A percentile compares a stretch with the other conserved stretches of the same genome.
Conservation (phyloP, 1,140 invertebrate genomes). For the Heterodera schachtii region DNA sequence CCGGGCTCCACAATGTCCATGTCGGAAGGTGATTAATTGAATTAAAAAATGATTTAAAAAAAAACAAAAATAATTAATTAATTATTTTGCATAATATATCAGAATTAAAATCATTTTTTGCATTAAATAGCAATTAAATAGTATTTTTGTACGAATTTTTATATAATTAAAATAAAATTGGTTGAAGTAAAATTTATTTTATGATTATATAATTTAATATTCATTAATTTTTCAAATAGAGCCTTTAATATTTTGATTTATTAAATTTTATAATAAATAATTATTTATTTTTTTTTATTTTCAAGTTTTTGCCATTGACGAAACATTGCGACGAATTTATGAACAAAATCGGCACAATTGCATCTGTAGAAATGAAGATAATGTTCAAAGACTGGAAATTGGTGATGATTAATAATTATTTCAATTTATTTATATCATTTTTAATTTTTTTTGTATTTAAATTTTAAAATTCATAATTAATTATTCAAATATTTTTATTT, state of each 20-base stretch:
- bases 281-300: neutral
- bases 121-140: too few species aligned
- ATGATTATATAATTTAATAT: too few species aligned
- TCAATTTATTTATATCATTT: too few species aligned
- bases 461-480: slow-evolving; percentile 6
- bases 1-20: slow-evolving; percentile 26
- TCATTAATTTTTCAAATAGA: neutral
- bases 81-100: too few species aligned
- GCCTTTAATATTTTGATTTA: neutral
- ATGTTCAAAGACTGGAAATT: neutral
- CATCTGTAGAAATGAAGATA: slow-evolving; percentile 9
- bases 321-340: slow-evolving; percentile 34
- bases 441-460: too few species aligned
- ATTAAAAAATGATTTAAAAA: too few species aligned
- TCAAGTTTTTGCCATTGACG: slow-evolving; percentile 38
- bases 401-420: neutral
- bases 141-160: too few species aligned
- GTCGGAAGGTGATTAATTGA: slow-evolving; percentile 9
- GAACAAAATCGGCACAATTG: slow-evolving; percentile 29
- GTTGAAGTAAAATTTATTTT: too few species aligned
- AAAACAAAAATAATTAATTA: too few species aligned
- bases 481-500: slow-evolving; percentile 5
- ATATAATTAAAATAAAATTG: too few species aligned
- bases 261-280: neutral
- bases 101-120: too few species aligned